Conservation (phyloP, 2,797 vertebrate genomes). For the Chloroceryle inda region DNA sequence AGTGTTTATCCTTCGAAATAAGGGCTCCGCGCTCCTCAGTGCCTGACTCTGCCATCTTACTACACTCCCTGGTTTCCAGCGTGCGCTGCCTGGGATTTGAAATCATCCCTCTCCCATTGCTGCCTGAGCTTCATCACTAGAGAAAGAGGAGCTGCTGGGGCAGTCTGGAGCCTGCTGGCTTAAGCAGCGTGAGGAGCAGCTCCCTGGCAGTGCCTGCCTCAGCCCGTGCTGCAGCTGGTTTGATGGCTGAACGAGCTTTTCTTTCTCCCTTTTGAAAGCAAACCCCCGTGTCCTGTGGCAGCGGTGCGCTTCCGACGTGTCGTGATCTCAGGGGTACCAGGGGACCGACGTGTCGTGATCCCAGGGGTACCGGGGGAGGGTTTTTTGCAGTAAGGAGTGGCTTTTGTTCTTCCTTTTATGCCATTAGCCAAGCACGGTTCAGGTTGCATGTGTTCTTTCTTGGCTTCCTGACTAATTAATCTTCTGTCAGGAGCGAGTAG, state of each 20-base stretch:
- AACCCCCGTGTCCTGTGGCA: not conserved
- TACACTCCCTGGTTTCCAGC: not conserved
- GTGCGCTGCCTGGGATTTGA: not conserved
- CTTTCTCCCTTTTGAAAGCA: not conserved
- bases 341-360: not conserved
- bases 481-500: constrained; percentile 39
- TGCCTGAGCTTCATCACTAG: not conserved
- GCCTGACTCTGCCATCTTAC: not conserved
- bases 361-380: not conserved
- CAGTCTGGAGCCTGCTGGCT: not conserved
- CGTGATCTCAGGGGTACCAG: not conserved
- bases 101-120: not conserved
- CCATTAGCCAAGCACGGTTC: constrained; percentile 48
- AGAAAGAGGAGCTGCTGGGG: not conserved
- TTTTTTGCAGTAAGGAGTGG: not conserved
- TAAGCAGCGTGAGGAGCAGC: not conserved
- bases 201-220: not conserved
- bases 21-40: not conserved
- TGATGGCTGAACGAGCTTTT: constrained; percentile 17
- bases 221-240: not conserved
- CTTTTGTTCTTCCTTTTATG: constrained; percentile 53
- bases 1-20: constrained; percentile 45
- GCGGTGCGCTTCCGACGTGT: not conserved
- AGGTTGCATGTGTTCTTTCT: constrained; percentile 53
- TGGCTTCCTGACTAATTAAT: constrained; percentile 70